Conservation (phyloP, 2,113 vertebrate genomes). For the Paramisgurnus dabryanus region DNA sequence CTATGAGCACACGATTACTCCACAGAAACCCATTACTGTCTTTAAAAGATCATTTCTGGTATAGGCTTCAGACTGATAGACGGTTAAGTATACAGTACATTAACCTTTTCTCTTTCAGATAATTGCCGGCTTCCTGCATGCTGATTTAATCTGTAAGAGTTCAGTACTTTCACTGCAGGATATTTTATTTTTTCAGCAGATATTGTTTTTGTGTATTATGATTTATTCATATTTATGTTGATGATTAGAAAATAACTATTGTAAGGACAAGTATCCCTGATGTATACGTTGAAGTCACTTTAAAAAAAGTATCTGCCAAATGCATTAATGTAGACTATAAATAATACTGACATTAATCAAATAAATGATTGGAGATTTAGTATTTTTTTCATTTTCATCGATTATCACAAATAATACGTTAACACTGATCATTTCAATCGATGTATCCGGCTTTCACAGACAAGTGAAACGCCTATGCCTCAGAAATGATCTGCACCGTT, state of each 20-base stretch:
- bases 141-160: constrained; percentile 10
- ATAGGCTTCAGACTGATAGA: constrained; percentile 20
- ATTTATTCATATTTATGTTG: constrained; percentile 1
- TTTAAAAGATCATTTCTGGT: constrained; percentile 22
- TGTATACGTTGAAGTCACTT: no score
- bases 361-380: not conserved
- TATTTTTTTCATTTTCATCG: not conserved
- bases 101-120: constrained; percentile 28
- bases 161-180: not conserved
- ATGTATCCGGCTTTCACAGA: not conserved
- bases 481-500: constrained; percentile 38
- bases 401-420: constrained; percentile 1
- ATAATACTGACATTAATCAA: no score
- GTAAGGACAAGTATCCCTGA: not conserved
- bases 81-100: constrained; percentile 4
- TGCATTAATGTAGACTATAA: no score
- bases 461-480: constrained; percentile 31
- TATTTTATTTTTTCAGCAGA: not conserved
- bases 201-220: constrained; percentile 6
- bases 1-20: constrained; percentile 1
- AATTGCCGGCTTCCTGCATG: constrained; percentile 17
- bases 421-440: constrained; percentile 28
- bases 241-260: constrained; percentile 15
- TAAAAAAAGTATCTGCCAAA: no score
- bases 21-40: constrained; percentile 19